These are phyloP conservation scores for Scolanthus callimorphus DNA, from an alignment of 92 coral and sea anemone genomes.

Conservation along the genomic window DNA sequence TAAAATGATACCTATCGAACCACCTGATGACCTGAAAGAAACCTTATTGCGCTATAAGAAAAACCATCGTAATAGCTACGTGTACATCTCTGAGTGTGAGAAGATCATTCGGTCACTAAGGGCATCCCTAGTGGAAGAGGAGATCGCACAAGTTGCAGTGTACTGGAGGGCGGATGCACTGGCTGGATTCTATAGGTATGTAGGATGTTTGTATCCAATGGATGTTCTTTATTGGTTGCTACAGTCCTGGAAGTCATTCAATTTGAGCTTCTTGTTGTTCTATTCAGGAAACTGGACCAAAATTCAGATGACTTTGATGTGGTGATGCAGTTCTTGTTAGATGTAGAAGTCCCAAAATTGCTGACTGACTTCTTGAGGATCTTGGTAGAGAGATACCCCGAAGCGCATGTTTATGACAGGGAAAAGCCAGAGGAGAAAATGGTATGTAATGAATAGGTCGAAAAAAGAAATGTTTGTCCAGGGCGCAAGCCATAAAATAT, in stretches of 20 bases:
- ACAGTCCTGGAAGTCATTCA: no score
- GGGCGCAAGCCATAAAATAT: no score
- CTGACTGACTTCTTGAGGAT: constrained; percentile 14
- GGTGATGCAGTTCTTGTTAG: constrained; percentile 21
- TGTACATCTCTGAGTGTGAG: constrained; percentile 40
- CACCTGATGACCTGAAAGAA: constrained; percentile 24
- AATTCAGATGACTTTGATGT: constrained; percentile 6
- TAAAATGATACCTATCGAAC: no score
- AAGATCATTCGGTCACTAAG: constrained; percentile 35
- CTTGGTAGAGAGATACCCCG: constrained; percentile 4
- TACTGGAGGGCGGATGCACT: constrained; percentile 36
- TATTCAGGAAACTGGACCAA: constrained; percentile 19
- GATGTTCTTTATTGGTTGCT: no score
- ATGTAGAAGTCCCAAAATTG: constrained; percentile 21
- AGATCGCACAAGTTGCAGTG: constrained; percentile 31
- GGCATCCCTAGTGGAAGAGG: constrained; percentile 5
- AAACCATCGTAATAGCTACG: constrained; percentile 25
- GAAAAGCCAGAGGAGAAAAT: background rate
- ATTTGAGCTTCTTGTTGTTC: no score
- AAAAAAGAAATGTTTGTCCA: no score
- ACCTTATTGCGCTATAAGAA: constrained; percentile 30
- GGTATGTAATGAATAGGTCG: background rate
- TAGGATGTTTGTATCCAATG: no score
- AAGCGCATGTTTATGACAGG: background rate
- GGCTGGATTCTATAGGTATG: constrained; percentile 3